These are phyloP conservation scores for Hormaphis cornu DNA, from an alignment of 1,140 invertebrate genomes.

Conservation along the genomic window DNA sequence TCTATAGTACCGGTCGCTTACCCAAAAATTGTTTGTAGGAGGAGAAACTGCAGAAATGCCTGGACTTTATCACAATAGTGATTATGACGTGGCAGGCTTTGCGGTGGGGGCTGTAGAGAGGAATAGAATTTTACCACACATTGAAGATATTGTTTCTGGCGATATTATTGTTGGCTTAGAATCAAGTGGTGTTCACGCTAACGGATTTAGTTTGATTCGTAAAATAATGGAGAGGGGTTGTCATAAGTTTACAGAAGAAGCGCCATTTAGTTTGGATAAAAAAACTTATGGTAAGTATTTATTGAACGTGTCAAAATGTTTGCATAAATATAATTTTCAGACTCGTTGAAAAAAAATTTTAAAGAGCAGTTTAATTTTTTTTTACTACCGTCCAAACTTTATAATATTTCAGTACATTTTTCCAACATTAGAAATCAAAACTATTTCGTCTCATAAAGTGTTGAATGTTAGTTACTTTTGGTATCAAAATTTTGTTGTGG, in stretches of 20 bases:
- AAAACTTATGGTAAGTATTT: conserved; percentile 44
- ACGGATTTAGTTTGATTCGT: conserved; percentile 90
- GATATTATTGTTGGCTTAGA: conserved; percentile 80
- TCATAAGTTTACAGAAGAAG: conserved; percentile 54
- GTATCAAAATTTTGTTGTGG: too few relatives aligned
- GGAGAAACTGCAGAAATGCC: conserved; percentile 97
- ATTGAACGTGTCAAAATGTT: too few relatives aligned
- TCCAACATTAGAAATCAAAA: too few relatives aligned
- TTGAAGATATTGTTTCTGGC: conserved; percentile 49
- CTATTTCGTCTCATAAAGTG: too few relatives aligned
- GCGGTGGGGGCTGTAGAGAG: conserved; percentile 83
- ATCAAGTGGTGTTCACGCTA: conserved; percentile 87
- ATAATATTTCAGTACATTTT: too few relatives aligned
- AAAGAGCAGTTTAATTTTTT: too few relatives aligned
- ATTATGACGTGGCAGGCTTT: conserved; percentile 94
- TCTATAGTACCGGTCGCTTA: not conserved
- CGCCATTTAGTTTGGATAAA: conserved; percentile 69
- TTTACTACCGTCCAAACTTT: too few relatives aligned
- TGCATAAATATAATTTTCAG: too few relatives aligned
- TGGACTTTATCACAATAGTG: conserved; percentile 73
- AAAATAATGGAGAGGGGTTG: conserved; percentile 61
- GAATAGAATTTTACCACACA: conserved; percentile 56
- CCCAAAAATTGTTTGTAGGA: conserved; percentile 47
- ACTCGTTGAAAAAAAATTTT: too few relatives aligned
- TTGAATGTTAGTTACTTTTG: too few relatives aligned